Evolutionary conservation across 2,113 vertebrate genomes (phyloP).

Genomic region (Microcebus griseorufus): DNA sequence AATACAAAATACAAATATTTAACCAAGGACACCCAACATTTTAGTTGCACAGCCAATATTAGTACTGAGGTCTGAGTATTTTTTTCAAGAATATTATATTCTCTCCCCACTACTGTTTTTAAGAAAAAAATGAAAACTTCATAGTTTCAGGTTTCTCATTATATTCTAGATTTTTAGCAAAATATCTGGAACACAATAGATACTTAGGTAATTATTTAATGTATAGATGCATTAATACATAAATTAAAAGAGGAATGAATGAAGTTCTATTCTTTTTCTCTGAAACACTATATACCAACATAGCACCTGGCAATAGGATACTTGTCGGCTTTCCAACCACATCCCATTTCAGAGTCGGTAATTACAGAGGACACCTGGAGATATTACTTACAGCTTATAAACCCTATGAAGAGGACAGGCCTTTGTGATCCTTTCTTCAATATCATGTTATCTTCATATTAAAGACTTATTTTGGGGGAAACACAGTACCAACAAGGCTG

Average conservation of each 20-base stretch:
- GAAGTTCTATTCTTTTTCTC: neutral
- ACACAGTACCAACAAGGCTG: neutral
- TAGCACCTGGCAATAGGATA: too few species aligned
- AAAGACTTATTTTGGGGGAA: neutral
- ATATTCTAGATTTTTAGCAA: neutral
- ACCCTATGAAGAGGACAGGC: neutral
- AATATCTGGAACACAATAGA: neutral
- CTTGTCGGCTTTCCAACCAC: neutral
- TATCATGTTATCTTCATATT: neutral
- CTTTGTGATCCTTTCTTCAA: neutral
- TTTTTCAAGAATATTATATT: neutral
- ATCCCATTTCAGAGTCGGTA: neutral
- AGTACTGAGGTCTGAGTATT: neutral
- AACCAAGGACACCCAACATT: neutral
- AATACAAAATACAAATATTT: neutral
- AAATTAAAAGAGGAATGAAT: neutral
- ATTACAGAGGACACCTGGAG: neutral
- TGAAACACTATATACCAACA: fast-evolving
- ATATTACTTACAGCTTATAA: neutral
- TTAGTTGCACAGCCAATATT: neutral
- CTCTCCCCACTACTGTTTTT: neutral
- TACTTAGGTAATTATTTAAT: neutral
- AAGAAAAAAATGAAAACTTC: neutral
- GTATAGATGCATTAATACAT: neutral
- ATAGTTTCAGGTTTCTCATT: neutral